A percentile compares a stretch with the other conserved stretches of the same genome.
Conservation (phyloP, 2,888 invertebrate genomes). For the Geophilus truncorum region DNA sequence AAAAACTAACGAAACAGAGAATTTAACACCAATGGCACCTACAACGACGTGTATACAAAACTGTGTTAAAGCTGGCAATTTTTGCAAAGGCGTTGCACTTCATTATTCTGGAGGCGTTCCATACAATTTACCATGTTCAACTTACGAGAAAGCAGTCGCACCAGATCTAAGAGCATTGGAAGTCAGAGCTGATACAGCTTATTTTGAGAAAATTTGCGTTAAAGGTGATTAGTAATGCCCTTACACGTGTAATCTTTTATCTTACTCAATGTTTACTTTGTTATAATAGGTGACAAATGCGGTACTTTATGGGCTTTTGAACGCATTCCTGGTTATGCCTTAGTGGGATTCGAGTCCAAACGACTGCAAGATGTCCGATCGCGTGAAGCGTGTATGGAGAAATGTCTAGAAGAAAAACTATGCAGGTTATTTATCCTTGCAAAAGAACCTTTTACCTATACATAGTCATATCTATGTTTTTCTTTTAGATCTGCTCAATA, state of each 20-base stretch:
- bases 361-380: conserved; percentile 59
- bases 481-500: conserved; percentile 19
- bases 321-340: conserved; percentile 65
- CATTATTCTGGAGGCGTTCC: conserved; percentile 36
- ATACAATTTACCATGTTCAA: conserved; percentile 44
- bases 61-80: conserved; percentile 40
- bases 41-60: conserved; percentile 31
- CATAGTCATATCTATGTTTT: neutral
- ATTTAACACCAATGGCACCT: neutral
- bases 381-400: conserved; percentile 63
- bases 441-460: too few species aligned
- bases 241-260: neutral
- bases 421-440: conserved; percentile 1
- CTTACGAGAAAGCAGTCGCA: conserved; percentile 47
- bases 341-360: conserved; percentile 63
- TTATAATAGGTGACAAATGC: conserved; percentile 41
- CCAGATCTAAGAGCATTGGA: conserved; percentile 46
- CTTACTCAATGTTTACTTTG: neutral
- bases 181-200: conserved; percentile 48
- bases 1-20: neutral
- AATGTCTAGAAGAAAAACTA: conserved; percentile 54
- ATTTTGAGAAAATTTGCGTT: conserved; percentile 52
- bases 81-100: conserved; percentile 47
- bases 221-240: conserved; percentile 43
- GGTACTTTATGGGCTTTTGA: conserved; percentile 69